Evolutionary conservation across 2,888 invertebrate genomes (phyloP), one percentile per base, ranked within the genome.

Genomic region (Nemurella pictetii): DNA sequence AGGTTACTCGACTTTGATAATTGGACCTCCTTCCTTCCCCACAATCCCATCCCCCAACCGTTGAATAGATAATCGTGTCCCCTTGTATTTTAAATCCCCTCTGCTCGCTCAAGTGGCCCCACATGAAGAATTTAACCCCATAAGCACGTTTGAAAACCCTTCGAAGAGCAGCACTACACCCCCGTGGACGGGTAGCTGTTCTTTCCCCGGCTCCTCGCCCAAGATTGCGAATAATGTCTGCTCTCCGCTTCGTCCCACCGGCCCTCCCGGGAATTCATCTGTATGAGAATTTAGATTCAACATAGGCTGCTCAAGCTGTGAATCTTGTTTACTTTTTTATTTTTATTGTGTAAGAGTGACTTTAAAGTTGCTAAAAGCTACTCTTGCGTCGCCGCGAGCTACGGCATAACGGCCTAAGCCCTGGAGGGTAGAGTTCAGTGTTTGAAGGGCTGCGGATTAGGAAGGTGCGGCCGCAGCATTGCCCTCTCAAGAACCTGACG

Each of bases 291-390:
- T 75, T 75, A 75, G 75, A 75, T 75, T 75, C 75, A 27, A 28
- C 28, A 75, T 28, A 27, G 75, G 75, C 28, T 75, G 75, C 75
- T 55, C 55, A 28, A 75, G 75, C 28, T 75, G 75, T 75, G 75
- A 75, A 75, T 75, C 75, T 75, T 75, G 75, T 75, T 75, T 75
- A 75, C 28, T 55, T 75, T 75, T 75, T 75, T 75, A 75, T 75
- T 75, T 75, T 75, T 75, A 75, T 75, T 75, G 75, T 75, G 26
- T 26, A 75, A 75, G 75, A 28, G 75, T 28, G 26, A 28, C 75
- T 75, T 27, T 75, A 75, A 75, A 75, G 75, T 26, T 75, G 27
- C 75, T 75, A 75, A 75, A 75, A 75, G 75, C 75, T 15, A 75
- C 75, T 75, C 75, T 75, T 5, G 75, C 28, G 26, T 28, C 12